Conservation (phyloP, 2,113 vertebrate genomes). For the Cyprinodon brontotheroides region DNA sequence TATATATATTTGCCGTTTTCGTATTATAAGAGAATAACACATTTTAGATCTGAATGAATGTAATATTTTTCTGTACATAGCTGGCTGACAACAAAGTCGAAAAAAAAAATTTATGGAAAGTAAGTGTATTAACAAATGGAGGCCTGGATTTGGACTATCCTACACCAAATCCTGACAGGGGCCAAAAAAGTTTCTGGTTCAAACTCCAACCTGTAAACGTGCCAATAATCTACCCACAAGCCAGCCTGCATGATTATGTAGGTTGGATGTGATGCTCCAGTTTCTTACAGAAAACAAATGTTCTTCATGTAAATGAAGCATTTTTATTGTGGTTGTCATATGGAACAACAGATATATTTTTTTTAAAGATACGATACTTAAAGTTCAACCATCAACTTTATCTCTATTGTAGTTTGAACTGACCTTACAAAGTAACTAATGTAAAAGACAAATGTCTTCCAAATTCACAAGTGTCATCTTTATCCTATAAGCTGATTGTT, state of each 20-base stretch:
- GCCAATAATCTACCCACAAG: not conserved
- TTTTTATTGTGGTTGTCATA: not conserved
- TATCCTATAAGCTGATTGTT: constrained; percentile 40
- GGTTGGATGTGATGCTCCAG: not conserved
- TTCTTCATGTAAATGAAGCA: not conserved
- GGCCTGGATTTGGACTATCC: too few relatives aligned
- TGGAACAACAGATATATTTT: not conserved
- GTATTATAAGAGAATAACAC: too few relatives aligned
- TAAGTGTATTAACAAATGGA: too few relatives aligned
- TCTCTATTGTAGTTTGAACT: not conserved
- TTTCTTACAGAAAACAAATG: not conserved
- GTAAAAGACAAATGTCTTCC: constrained; percentile 7
- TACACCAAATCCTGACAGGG: too few relatives aligned
- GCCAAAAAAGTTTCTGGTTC: not conserved
- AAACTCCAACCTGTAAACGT: constrained; percentile 42
- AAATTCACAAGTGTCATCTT: constrained; percentile 36
- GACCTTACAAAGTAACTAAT: not conserved
- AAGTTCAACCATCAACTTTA: constrained; percentile 3
- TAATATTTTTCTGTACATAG: too few relatives aligned
- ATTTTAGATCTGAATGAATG: too few relatives aligned
- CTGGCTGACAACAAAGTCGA: too few relatives aligned
- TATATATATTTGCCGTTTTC: too few relatives aligned
- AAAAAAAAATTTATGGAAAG: too few relatives aligned
- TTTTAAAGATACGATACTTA: not conserved
- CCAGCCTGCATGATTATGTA: not conserved